These are phyloP conservation scores for Eilema griseolum DNA, from an alignment of 2,888 invertebrate species.

Conservation along the genomic window DNA sequence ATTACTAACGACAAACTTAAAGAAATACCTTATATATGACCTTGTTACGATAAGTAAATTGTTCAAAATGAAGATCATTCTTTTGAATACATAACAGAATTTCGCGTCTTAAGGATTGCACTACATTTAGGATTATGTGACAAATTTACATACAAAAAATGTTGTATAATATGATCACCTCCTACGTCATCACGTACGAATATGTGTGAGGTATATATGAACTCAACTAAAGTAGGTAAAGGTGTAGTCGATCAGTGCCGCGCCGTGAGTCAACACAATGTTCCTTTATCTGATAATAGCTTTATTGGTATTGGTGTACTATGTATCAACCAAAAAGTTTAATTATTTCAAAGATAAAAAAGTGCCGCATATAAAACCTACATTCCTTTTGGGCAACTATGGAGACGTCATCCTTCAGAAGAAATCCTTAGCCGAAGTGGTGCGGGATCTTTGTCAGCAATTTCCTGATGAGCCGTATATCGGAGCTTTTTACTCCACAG, in stretches of 20 bases:
- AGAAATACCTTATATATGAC: too few species aligned
- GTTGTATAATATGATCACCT: not conserved
- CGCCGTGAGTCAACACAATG: slow-evolving; percentile 19
- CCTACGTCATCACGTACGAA: not conserved
- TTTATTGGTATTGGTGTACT: slow-evolving; percentile 25
- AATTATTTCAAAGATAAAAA: slow-evolving; percentile 34
- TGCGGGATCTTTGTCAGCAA: slow-evolving; percentile 52
- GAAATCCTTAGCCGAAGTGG: slow-evolving; percentile 31
- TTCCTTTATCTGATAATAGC: slow-evolving; percentile 19
- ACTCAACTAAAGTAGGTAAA: not conserved
- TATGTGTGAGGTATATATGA: not conserved
- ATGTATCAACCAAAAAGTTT: slow-evolving; percentile 20
- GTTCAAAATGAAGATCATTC: too few species aligned
- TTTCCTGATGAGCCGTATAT: slow-evolving; percentile 59
- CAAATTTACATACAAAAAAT: too few species aligned
- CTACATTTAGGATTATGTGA: too few species aligned
- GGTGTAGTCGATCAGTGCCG: not conserved
- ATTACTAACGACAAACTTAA: too few species aligned
- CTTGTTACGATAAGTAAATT: too few species aligned
- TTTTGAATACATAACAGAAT: too few species aligned
- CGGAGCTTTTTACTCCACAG: slow-evolving; percentile 60
- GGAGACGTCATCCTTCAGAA: slow-evolving; percentile 36
- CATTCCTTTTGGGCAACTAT: slow-evolving; percentile 49
- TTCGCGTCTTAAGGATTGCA: too few species aligned
- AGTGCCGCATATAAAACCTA: slow-evolving; percentile 19